Evolutionary conservation across 2,888 invertebrate species (phyloP).

Genomic region (Cheilosia scutellata): DNA sequence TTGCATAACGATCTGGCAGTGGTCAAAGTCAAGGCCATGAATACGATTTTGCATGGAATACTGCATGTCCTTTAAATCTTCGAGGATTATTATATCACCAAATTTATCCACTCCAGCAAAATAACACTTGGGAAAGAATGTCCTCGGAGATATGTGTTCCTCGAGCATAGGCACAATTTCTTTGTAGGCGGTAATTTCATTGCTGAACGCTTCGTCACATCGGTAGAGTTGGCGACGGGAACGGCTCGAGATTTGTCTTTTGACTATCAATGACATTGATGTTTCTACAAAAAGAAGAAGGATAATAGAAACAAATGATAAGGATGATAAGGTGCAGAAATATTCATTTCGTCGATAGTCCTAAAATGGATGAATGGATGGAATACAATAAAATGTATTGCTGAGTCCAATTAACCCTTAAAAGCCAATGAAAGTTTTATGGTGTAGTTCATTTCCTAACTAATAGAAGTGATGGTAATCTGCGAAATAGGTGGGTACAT

Average conservation of each 20-base stretch:
- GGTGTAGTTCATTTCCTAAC: too few relatives aligned
- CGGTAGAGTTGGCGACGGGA: conserved; percentile 82
- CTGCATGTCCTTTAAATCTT: conserved; percentile 81
- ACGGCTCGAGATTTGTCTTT: conserved; percentile 81
- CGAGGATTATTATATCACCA: conserved; percentile 81
- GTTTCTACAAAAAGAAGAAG: conserved; percentile 57
- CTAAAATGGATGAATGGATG: too few relatives aligned
- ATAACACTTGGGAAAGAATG: conserved; percentile 80
- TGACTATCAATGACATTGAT: conserved; percentile 80
- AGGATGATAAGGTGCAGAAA: too few relatives aligned
- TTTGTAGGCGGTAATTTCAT: conserved; percentile 82
- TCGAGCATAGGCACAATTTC: conserved; percentile 81
- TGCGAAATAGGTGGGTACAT: too few relatives aligned
- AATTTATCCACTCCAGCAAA: conserved; percentile 80
- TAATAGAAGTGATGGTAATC: too few relatives aligned
- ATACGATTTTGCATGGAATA: conserved; percentile 81
- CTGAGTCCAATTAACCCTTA: too few relatives aligned
- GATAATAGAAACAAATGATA: too few relatives aligned
- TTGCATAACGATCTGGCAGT: conserved; percentile 82
- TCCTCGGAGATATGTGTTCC: conserved; percentile 76
- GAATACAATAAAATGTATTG: too few relatives aligned
- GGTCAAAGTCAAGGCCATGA: conserved; percentile 80
- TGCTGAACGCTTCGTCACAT: conserved; percentile 82
- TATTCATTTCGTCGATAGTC: too few relatives aligned
- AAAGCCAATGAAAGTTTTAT: too few relatives aligned